Evolutionary conservation across 2,113 vertebrate species (phyloP).

Genomic region (Oceanodroma tethys): DNA sequence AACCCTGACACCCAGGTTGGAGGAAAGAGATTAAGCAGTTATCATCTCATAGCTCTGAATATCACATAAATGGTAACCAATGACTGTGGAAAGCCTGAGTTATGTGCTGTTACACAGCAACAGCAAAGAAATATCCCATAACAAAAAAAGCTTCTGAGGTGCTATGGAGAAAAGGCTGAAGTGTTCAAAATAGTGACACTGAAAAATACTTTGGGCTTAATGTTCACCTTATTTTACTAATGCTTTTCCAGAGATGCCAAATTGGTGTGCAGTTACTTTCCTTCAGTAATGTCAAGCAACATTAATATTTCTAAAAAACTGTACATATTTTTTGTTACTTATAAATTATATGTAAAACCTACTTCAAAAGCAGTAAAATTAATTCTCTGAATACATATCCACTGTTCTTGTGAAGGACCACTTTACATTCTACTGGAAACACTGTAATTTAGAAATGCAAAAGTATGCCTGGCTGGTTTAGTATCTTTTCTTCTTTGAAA

Average conservation of each 20-base stretch:
- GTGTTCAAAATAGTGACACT: not conserved
- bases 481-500: not conserved
- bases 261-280: not conserved
- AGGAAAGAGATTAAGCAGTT: not conserved
- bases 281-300: not conserved
- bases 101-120: not conserved
- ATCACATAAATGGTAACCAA: not conserved
- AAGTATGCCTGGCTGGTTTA: not conserved
- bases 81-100: not conserved
- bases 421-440: not conserved
- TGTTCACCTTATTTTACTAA: not conserved
- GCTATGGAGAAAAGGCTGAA: not conserved
- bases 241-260: not conserved
- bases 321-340: not conserved
- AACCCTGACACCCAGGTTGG: not conserved
- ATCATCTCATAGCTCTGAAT: not conserved
- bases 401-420: constrained; percentile 15
- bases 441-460: constrained; percentile 19
- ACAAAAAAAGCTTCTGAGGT: not conserved
- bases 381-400: not conserved
- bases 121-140: not conserved
- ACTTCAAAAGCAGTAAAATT: not conserved
- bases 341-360: not conserved
- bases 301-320: not conserved
- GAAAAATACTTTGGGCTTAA: not conserved